Evolutionary conservation across 2,113 vertebrate species (phyloP).

Genomic region (Phaetusa simplex): DNA sequence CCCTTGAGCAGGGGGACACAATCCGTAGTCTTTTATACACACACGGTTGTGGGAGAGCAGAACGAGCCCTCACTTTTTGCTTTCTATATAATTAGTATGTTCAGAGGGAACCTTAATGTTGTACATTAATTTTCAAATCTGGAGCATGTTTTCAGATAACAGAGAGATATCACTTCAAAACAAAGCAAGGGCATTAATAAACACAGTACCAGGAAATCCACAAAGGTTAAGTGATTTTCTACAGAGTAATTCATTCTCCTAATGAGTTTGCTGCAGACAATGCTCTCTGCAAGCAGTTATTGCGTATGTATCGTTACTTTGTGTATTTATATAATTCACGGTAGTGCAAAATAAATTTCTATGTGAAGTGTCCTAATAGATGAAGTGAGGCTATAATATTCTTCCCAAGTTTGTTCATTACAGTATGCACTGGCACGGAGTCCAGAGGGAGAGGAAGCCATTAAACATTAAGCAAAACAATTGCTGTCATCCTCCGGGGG

Average conservation of each 20-base stretch:
- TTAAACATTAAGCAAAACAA: slow-evolving; percentile 61
- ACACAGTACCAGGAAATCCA: slow-evolving; percentile 34
- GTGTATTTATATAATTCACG: slow-evolving; percentile 24
- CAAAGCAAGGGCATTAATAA: slow-evolving; percentile 33
- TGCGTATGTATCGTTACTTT: not conserved
- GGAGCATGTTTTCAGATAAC: not conserved
- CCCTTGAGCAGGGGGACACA: not conserved
- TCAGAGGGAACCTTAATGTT: not conserved
- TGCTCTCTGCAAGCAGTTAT: not conserved
- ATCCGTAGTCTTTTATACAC: not conserved
- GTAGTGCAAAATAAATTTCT: slow-evolving; percentile 27
- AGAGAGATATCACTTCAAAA: not conserved
- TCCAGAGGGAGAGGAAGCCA: slow-evolving; percentile 49
- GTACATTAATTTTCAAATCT: not conserved
- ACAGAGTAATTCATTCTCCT: slow-evolving; percentile 3
- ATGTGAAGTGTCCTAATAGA: slow-evolving; percentile 24
- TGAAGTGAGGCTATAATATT: not conserved
- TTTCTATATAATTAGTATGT: not conserved
- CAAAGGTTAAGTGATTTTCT: slow-evolving; percentile 53
- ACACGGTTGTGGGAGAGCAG: not conserved
- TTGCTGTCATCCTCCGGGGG: slow-evolving; percentile 41
- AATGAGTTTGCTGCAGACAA: slow-evolving; percentile 9
- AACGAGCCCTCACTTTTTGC: not conserved
- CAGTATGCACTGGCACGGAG: not conserved
- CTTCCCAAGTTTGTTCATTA: slow-evolving; percentile 44